phyloP scores from a whole-genome alignment of 1,140 invertebrate genomes.

The Ctenoplectra terminalis region DNA sequence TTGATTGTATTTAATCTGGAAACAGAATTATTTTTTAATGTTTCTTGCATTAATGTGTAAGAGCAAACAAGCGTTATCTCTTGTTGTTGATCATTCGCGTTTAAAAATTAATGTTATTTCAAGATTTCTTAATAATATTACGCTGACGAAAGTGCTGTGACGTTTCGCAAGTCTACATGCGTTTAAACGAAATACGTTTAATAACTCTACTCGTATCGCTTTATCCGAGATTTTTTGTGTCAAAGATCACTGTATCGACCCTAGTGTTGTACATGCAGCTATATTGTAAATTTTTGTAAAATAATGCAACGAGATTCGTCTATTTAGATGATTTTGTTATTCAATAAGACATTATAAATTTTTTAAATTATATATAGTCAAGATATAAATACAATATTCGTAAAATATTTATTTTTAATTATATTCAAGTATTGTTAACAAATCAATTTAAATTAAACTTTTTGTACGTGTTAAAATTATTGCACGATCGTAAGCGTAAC shows the following conservation, averaged over 20 bases:
- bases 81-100: not conserved
- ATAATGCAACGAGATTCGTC: too few species aligned
- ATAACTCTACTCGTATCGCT: constrained; percentile 24
- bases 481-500: not conserved
- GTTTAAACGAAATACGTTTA: not conserved
- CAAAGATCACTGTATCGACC: constrained; percentile 29
- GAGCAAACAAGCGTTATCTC: not conserved
- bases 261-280: too few species aligned
- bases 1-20: constrained; percentile 92
- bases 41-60: not conserved
- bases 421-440: too few species aligned
- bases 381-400: too few species aligned
- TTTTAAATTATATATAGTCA: too few species aligned
- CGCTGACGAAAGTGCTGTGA: not conserved
- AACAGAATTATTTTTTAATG: constrained; percentile 1
- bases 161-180: not conserved
- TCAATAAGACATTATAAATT: too few species aligned
- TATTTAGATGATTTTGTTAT: too few species aligned
- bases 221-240: not conserved
- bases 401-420: too few species aligned
- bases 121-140: not conserved
- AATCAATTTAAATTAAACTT: too few species aligned
- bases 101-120: constrained; percentile 10
- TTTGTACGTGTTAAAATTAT: too few species aligned
- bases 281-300: too few species aligned